These are phyloP conservation scores for Galbula dea DNA, from an alignment of 2,113 vertebrate species.

Conservation along the genomic window DNA sequence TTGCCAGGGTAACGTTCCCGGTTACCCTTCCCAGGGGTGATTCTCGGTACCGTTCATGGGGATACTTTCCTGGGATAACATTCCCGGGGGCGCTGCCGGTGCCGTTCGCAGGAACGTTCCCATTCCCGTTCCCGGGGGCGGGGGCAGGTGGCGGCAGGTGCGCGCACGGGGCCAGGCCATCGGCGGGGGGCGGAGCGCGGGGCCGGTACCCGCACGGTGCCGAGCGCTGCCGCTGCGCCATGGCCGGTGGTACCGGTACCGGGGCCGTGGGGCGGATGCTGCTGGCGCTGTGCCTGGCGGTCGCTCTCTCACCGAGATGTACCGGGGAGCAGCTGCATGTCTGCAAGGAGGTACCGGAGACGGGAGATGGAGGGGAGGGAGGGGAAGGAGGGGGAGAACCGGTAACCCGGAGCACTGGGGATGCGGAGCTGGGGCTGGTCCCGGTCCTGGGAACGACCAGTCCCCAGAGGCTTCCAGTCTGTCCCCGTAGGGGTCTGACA, in stretches of 20 bases:
- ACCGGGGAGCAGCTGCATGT: slow-evolving; percentile 60
- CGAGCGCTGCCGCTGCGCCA: background rate
- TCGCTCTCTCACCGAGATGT: background rate
- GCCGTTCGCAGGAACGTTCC: too few relatives aligned
- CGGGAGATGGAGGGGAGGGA: background rate
- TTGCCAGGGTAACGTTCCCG: background rate
- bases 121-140: background rate
- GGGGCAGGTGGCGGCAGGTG: background rate
- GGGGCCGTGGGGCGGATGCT: background rate
- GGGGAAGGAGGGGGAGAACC: too few relatives aligned
- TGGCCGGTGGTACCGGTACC: slow-evolving; percentile 6
- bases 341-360: slow-evolving; percentile 71
- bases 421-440: background rate
- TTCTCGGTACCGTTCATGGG: background rate
- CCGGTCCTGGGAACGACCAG: background rate
- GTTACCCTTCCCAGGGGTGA: too few relatives aligned
- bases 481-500: too few relatives aligned
- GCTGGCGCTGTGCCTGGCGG: slow-evolving; percentile 39
- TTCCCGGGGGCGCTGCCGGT: too few relatives aligned
- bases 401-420: background rate
- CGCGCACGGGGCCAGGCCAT: slow-evolving; percentile 4
- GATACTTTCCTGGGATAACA: too few relatives aligned
- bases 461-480: background rate
- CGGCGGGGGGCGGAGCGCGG: background rate
- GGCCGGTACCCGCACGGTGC: slow-evolving; percentile 3